These are phyloP conservation scores for Leptarthrus brevirostris DNA, from an alignment of 2,888 invertebrate genomes.

Conservation along the genomic window DNA sequence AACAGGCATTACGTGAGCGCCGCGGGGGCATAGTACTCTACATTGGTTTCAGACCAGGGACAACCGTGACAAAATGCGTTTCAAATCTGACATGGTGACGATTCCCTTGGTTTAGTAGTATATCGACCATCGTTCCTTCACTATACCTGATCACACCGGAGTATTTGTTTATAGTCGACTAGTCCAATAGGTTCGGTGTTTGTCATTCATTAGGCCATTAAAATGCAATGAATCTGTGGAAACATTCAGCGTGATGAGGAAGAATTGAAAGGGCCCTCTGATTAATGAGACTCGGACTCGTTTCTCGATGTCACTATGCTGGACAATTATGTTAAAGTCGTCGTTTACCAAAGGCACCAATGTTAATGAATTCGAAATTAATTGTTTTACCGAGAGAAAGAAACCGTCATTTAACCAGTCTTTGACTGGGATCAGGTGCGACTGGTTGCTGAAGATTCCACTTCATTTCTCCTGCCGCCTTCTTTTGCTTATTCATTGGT, in stretches of 20 bases:
- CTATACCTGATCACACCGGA: background rate
- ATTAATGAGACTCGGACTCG: slow-evolving; percentile 27
- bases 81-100: slow-evolving; percentile 1
- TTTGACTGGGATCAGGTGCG: slow-evolving; percentile 15
- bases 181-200: slow-evolving; percentile 14
- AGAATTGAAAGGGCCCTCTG: slow-evolving; percentile 24
- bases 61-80: slow-evolving; percentile 17
- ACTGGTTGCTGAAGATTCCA: background rate
- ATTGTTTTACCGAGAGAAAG: slow-evolving; percentile 11
- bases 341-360: slow-evolving; percentile 19
- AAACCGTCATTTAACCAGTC: background rate
- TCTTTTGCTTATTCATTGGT: background rate
- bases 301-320: slow-evolving; percentile 20
- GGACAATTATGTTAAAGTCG: slow-evolving; percentile 37
- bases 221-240: slow-evolving; percentile 37
- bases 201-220: slow-evolving; percentile 42
- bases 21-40: too few relatives aligned
- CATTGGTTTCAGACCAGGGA: too few relatives aligned
- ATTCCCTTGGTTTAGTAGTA: background rate
- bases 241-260: slow-evolving; percentile 21
- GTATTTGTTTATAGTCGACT: slow-evolving; percentile 15
- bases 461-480: background rate
- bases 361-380: slow-evolving; percentile 38
- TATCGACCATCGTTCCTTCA: background rate
- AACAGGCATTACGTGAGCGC: too few relatives aligned